phyloP scores from a whole-genome alignment of 2,888 invertebrate genomes.

The Agrotis clavis region DNA sequence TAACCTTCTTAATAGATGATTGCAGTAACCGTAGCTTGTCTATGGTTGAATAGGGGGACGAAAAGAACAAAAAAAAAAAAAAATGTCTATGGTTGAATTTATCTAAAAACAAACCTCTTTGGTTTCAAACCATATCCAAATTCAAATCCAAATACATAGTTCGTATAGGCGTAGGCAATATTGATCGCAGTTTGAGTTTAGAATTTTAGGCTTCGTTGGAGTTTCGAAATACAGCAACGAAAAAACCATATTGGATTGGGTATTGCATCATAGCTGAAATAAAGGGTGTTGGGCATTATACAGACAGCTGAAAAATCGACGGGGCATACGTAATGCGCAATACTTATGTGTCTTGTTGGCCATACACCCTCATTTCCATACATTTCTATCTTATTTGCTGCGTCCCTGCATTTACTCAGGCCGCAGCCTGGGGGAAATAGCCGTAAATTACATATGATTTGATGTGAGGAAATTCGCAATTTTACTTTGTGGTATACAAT shows the following conservation, averaged over 20 bases:
- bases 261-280: constrained; percentile 49
- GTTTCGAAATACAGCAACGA: constrained; percentile 1
- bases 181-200: constrained; percentile 20
- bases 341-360: constrained; percentile 55
- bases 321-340: constrained; percentile 57
- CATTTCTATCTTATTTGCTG: constrained; percentile 64
- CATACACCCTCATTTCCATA: constrained; percentile 61
- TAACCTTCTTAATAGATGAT: neutral
- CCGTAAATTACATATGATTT: constrained; percentile 61
- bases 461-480: constrained; percentile 53
- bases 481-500: constrained; percentile 35
- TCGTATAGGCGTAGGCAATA: neutral
- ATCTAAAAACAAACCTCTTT: neutral
- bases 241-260: constrained; percentile 6
- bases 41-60: neutral
- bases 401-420: constrained; percentile 60
- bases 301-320: constrained; percentile 55
- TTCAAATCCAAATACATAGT: constrained; percentile 5
- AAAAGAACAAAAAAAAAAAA: too few relatives aligned
- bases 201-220: constrained; percentile 19
- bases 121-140: neutral
- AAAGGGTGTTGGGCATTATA: constrained; percentile 27
- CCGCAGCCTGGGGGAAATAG: constrained; percentile 51
- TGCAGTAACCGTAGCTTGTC: neutral
- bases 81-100: neutral